These are phyloP conservation scores for Leuctra nigra DNA, from an alignment of 2,888 invertebrate species.

Conservation along the genomic window DNA sequence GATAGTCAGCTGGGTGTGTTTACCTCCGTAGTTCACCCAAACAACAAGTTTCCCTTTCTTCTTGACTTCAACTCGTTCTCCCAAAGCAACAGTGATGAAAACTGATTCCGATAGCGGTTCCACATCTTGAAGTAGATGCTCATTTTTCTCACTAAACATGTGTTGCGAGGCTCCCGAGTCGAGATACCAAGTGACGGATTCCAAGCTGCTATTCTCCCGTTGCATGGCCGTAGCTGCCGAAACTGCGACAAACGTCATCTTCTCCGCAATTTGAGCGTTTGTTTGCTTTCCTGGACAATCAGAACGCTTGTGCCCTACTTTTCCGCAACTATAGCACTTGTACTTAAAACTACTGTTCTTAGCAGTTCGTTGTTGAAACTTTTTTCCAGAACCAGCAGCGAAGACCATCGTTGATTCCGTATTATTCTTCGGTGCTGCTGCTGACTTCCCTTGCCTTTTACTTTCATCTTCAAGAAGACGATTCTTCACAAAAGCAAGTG, in stretches of 20 bases:
- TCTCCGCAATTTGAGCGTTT: no score
- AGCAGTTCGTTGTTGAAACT: neutral
- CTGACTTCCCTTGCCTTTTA: neutral
- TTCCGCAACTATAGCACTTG: neutral
- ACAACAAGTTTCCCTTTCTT: neutral
- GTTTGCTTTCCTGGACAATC: neutral
- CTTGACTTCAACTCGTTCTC: neutral
- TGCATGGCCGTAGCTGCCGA: neutral
- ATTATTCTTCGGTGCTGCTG: neutral
- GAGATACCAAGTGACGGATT: neutral
- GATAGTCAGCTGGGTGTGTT: no score
- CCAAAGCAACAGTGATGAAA: neutral
- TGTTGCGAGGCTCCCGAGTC: neutral
- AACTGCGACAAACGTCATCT: neutral
- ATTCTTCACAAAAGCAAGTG: neutral
- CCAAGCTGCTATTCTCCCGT: neutral
- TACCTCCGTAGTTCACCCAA: neutral
- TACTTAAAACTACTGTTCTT: neutral
- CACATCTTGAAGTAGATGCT: neutral
- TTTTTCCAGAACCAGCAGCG: neutral
- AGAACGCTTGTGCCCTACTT: neutral
- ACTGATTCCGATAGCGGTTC: neutral
- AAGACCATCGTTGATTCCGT: neutral
- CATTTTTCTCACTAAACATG: neutral
- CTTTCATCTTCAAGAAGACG: neutral